Evolutionary conservation across 2,888 invertebrate genomes (phyloP), one percentile per base, ranked within the genome.

Genomic region (Spilarctia lutea): DNA sequence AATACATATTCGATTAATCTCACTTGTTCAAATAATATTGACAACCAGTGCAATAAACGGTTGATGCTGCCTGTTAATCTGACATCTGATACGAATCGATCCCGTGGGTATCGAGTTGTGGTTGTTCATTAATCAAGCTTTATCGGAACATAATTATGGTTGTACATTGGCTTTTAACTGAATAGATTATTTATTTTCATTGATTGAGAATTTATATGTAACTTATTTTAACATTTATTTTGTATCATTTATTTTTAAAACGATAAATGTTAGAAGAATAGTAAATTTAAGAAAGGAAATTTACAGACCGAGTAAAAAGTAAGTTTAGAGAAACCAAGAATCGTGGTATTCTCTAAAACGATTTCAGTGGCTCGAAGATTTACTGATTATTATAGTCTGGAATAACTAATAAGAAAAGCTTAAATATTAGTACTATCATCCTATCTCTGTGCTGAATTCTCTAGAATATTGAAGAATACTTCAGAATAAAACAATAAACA

Each of bases 71-170:
- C 4, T 77, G 45, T 78, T 45, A 79, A 82, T 80, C 71, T 66
- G 71, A 76, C 27, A 65, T 60, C 75, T 68, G 77, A 77, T 77
- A 75, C 65, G n/a, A 66, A 73, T 75, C 68, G 35, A 73, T 83
- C 76, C 71, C 80, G 79, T 74, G 80, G 56, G 68, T 80, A 80
- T 84, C 77, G 71, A 48, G 68, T 83, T 18, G 63, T 60, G 42
- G 68, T 83, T 18, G 63, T 60, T 42, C 35, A 52, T 30, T 24
- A 63, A 65, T 68, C 45, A 24, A 24, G 30, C 45, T 30, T 45
- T 30, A 30, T 48, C 45, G 20, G 42, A 42, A 45, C 45, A 60
- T 60, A 39, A 39, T 39, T 39, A 30, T 30, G 60, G 60, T 60
- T 27, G 27, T 27, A 16, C 16, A 30, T 30, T 1, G 60, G 60